Percentiles rank a stretch among this genome's conserved stretches.
These are phyloP conservation scores for Daphoenositta chrysoptera DNA, from an alignment of 2,113 vertebrate genomes.

Conservation along the genomic window DNA sequence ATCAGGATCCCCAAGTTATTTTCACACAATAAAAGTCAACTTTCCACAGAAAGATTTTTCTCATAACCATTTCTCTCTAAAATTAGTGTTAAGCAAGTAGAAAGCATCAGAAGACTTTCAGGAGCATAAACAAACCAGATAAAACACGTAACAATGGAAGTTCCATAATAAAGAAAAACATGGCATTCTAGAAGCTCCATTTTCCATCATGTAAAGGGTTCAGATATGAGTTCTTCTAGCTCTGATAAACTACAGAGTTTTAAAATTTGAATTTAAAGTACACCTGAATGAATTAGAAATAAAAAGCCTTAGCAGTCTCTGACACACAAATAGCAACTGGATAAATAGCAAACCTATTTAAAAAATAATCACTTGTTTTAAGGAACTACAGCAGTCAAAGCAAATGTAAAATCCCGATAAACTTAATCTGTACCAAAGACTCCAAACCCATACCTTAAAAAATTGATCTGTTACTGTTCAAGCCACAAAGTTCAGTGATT, in stretches of 20 bases:
- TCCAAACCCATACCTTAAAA: neutral
- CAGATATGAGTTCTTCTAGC: neutral
- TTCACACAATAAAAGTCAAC: neutral
- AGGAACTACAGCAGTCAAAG: neutral
- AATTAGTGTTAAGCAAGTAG: neutral
- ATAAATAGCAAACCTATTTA: neutral
- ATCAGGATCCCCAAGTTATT: neutral
- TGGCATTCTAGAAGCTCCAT: neutral
- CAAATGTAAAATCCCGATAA: neutral
- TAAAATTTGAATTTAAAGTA: neutral
- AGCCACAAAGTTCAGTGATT: neutral
- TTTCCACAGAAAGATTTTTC: neutral
- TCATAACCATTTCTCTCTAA: neutral
- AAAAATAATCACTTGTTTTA: neutral
- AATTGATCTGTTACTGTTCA: neutral
- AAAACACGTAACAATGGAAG: neutral
- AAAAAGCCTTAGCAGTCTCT: neutral
- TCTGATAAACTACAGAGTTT: neutral
- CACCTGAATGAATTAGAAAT: neutral
- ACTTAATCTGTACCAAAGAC: neutral
- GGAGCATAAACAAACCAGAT: neutral
- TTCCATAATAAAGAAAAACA: neutral
- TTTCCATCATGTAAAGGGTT: neutral
- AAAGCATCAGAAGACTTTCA: neutral
- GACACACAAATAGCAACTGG: neutral